Base-by-base conservation (phyloP, 2,797 vertebrate genomes). In the Psittacula echo region DNA sequence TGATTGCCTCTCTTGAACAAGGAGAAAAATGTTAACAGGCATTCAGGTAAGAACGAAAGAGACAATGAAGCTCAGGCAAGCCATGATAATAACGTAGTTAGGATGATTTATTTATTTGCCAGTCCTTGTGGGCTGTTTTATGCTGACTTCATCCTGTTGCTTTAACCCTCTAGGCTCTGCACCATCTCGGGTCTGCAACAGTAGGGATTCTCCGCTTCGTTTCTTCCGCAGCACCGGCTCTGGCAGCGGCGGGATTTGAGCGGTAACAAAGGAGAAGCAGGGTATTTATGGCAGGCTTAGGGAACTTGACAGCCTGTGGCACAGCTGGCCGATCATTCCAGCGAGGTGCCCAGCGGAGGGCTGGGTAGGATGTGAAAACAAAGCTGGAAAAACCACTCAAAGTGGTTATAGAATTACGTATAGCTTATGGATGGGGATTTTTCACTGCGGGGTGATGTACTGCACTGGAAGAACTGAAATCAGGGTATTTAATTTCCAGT, bases 101-200 rank as follows among this genome's bases (percentile, higher is more conserved):
- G 91, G 68, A 85, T 77, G 85, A 96, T 93, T 95, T 96, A 93
- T 97, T 96, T 96, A 94, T 97, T 91, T 89, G 83, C 77, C 84
- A 84, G 85, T 62, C 74, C 88, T 85, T 68, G 48, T 51, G 56
- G 51, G 82, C 83, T 96, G 73, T 67, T 95, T 95, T 93, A 71
- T 83, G 89, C 81, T 94, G 93, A 96, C 88, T 96, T 95, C 93
- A 87, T 92, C 85, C 89, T 78, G 76, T 90, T 92, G 85, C 86
- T 89, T 94, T 95, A 96, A 95, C 95, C 76, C 91, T 89, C 26
- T 66, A 47, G 84, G 75, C 78, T 90, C 93, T 16, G 90, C 66
- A 50, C 14, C 76, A 58, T 11, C 76, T 74, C 44, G 24, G 30
- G 6, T 48, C 85, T 77, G 87, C 82, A 26, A 5, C 76, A n/a